phyloP scores from a whole-genome alignment of 2,113 vertebrate genomes.

The Cynopterus brachyotis region DNA sequence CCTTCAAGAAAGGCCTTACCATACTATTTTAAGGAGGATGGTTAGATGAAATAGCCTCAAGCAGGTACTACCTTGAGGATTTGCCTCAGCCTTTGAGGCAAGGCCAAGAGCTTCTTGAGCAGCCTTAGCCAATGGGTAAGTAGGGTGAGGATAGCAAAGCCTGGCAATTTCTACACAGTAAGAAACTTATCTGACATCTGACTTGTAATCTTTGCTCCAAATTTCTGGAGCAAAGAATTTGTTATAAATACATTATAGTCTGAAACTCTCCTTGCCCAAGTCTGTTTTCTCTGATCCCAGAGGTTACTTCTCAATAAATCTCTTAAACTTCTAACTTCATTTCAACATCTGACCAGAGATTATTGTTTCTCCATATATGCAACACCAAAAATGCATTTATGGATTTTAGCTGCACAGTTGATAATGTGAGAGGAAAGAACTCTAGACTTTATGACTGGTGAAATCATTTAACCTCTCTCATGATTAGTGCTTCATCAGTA shows the following conservation, averaged over 20 bases:
- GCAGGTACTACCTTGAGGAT: background rate
- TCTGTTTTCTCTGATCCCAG: background rate
- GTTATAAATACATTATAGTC: background rate
- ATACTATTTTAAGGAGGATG: background rate
- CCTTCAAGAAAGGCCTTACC: background rate
- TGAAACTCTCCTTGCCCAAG: background rate
- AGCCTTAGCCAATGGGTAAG: background rate
- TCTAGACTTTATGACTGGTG: background rate
- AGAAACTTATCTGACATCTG: background rate
- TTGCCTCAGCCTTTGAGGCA: background rate
- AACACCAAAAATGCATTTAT: background rate
- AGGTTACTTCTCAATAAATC: background rate
- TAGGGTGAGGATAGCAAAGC: background rate
- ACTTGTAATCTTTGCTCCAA: background rate
- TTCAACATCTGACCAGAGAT: background rate
- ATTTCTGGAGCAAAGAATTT: background rate
- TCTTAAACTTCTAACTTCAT: background rate
- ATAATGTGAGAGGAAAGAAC: background rate
- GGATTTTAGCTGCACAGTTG: background rate
- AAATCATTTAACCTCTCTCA: background rate
- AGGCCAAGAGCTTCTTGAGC: background rate
- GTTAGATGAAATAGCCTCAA: background rate
- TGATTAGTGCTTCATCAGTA: background rate
- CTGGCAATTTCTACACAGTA: background rate
- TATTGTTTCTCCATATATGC: background rate